Evolutionary conservation across 2,113 vertebrate species (phyloP).

Genomic region (Corythaeola cristata): DNA sequence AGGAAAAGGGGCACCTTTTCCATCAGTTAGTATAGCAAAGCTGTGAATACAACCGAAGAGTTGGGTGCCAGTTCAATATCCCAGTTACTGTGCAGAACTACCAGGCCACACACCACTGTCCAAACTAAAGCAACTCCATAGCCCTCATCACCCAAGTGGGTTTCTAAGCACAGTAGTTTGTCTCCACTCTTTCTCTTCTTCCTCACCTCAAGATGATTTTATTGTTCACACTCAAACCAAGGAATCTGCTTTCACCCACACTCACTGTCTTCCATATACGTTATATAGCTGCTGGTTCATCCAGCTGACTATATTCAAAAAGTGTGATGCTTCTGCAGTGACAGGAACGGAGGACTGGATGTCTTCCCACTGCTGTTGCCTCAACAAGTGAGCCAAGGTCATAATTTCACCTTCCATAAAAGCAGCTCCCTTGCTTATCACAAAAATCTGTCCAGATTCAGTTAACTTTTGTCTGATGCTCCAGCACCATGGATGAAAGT

Average conservation of each 20-base stretch:
- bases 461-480: background rate
- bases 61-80: background rate
- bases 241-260: background rate
- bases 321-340: background rate
- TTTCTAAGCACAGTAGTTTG: background rate
- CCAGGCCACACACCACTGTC: background rate
- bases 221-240: background rate
- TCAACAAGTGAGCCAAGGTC: background rate
- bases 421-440: background rate
- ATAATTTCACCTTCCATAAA: background rate
- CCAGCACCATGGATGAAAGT: background rate
- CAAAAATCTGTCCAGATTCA: background rate
- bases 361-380: background rate
- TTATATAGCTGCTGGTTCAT: background rate
- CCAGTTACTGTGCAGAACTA: background rate
- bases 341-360: background rate
- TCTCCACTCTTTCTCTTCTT: background rate
- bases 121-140: rapidly evolving
- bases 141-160: rapidly evolving
- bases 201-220: background rate
- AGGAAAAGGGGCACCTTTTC: background rate
- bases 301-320: background rate
- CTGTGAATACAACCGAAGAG: background rate
- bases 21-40: background rate
- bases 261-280: background rate